Evolutionary conservation across 2,113 vertebrate genomes (phyloP).

Genomic region (Shinisaurus crocodilurus): DNA sequence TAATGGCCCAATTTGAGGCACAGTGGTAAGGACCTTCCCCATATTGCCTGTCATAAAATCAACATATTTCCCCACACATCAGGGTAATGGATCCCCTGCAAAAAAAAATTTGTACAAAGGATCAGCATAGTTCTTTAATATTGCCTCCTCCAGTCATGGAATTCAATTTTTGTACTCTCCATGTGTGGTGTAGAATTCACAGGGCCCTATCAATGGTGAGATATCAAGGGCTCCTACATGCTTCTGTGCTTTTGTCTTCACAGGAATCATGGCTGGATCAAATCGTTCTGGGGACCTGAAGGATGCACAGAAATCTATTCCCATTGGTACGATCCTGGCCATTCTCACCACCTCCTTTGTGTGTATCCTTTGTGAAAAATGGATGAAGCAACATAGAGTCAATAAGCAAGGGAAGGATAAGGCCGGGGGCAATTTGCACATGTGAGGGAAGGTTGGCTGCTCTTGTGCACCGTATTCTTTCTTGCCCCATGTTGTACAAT

Average conservation of each 20-base stretch:
- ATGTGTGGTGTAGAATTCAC: neutral
- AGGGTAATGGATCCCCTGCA: neutral
- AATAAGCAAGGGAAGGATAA: neutral
- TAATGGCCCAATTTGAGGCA: neutral
- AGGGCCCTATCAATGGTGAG: too few relatives aligned
- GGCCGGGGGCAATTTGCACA: too few relatives aligned
- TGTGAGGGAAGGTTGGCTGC: neutral
- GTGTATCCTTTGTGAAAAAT: slow-evolving; percentile 85
- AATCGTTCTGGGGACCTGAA: slow-evolving; percentile 92
- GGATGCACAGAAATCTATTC: slow-evolving; percentile 93
- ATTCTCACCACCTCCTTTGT: slow-evolving; percentile 92
- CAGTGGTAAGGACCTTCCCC: too few relatives aligned
- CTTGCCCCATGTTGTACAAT: neutral
- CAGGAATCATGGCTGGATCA: slow-evolving; percentile 94
- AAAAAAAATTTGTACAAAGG: neutral
- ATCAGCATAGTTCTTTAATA: neutral
- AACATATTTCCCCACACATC: neutral
- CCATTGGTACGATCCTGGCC: slow-evolving; percentile 90
- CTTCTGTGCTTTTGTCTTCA: neutral
- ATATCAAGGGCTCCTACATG: neutral
- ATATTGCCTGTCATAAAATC: neutral
- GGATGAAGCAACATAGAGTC: neutral
- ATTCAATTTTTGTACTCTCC: neutral
- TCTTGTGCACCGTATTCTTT: neutral
- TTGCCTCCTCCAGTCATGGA: neutral